phyloP scores from a whole-genome alignment of 2,797 vertebrate species.

The Phyllotis vaccarum region DNA sequence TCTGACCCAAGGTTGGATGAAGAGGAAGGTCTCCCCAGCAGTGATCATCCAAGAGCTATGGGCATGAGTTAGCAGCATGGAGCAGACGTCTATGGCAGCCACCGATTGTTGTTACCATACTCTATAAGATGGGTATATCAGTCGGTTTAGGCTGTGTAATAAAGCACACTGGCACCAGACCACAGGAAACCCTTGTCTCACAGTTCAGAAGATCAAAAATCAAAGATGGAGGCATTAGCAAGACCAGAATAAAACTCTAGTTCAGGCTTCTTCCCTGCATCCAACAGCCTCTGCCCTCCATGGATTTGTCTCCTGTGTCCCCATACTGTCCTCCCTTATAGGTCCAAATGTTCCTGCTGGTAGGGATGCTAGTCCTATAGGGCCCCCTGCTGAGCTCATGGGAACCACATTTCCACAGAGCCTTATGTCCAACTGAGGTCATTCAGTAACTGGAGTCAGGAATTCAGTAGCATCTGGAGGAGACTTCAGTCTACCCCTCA shows the following conservation, averaged over 20 bases:
- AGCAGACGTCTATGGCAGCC: no score
- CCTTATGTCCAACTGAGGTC: not conserved
- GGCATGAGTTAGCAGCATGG: no score
- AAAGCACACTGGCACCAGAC: not conserved
- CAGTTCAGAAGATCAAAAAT: not conserved
- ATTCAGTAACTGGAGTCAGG: not conserved
- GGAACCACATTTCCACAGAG: not conserved
- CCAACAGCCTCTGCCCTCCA: not conserved
- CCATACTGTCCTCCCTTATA: not conserved
- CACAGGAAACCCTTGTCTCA: not conserved
- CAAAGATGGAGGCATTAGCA: not conserved
- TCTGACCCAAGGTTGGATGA: not conserved
- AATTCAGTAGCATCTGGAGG: not conserved
- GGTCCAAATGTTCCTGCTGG: not conserved
- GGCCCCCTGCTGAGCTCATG: not conserved
- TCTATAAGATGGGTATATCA: accelerated
- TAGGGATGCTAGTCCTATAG: not conserved
- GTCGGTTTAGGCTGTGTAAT: not conserved
- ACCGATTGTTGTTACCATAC: accelerated
- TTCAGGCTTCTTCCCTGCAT: not conserved
- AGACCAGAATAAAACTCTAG: not conserved
- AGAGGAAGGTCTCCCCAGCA: no score
- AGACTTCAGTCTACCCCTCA: not conserved
- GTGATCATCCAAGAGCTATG: not conserved
- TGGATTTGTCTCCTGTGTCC: not conserved